Percentiles rank a stretch among this genome's conserved stretches.
Conservation (phyloP, 2,113 vertebrate species). For the Phalacrocorax aristotelis region DNA sequence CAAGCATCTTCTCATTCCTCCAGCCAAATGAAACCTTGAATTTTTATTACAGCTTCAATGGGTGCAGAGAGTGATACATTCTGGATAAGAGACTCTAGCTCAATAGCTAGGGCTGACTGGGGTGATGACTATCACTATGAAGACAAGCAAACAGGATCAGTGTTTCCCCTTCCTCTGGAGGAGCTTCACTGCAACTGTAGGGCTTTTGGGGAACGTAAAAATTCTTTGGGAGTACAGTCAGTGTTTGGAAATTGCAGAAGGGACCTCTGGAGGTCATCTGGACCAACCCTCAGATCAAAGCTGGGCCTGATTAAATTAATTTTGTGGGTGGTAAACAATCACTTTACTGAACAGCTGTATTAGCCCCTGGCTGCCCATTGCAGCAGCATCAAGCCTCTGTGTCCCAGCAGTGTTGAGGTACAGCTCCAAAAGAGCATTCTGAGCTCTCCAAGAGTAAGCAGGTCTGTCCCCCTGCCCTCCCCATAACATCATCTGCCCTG, state of each 20-base stretch:
- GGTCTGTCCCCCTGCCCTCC: neutral
- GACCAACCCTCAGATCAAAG: neutral
- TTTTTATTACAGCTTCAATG: neutral
- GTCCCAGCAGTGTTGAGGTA: neutral
- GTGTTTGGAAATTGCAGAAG: neutral
- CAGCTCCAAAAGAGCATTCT: neutral
- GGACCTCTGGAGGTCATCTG: neutral
- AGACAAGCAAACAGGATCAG: neutral
- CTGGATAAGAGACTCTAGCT: neutral
- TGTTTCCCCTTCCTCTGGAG: neutral
- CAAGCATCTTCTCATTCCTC: neutral
- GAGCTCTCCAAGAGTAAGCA: neutral
- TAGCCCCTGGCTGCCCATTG: neutral
- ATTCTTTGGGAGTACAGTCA: neutral
- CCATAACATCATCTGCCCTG: neutral
- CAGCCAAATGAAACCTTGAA: neutral
- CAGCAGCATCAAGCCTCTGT: neutral
- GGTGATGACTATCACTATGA: neutral
- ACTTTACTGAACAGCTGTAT: neutral
- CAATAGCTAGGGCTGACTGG: neutral
- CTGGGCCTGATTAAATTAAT: neutral
- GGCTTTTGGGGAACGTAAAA: neutral
- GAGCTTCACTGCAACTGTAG: neutral
- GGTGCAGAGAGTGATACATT: neutral
- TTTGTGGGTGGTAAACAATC: neutral